Percentiles rank a stretch among this genome's conserved stretches.
Evolutionary conservation across 2,113 vertebrate species (phyloP).

Genomic region (Raja brachyura): DNA sequence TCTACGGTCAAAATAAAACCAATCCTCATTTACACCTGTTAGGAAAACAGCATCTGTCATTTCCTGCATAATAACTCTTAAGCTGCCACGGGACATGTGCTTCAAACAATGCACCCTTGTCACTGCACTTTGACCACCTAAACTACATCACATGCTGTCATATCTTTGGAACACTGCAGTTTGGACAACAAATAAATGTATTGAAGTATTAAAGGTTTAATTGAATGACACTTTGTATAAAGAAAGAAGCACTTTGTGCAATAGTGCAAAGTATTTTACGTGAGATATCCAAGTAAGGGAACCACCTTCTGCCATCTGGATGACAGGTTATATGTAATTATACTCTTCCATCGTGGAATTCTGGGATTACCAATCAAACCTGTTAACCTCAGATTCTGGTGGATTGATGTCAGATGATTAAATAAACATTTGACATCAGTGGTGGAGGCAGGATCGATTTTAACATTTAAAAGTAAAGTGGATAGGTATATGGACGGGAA

Average conservation of each 20-base stretch:
- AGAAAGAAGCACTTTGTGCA: not conserved
- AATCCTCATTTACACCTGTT: not conserved
- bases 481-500: too few species aligned
- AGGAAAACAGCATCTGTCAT: not conserved
- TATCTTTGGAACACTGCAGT: not conserved
- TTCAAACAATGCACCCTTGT: not conserved
- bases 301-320: not conserved
- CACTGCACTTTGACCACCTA: not conserved
- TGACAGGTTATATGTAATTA: not conserved
- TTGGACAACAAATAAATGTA: not conserved
- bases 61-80: not conserved
- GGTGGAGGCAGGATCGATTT: too few species aligned
- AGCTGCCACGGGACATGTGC: not conserved
- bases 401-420: not conserved
- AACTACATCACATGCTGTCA: not conserved
- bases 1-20: too few species aligned
- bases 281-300: not conserved
- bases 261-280: not conserved
- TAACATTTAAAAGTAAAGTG: too few species aligned
- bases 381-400: not conserved
- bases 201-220: not conserved
- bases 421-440: too few species aligned
- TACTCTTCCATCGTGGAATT: not conserved
- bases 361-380: not conserved
- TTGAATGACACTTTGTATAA: not conserved